Percentiles rank a stretch among this genome's conserved stretches.
phyloP scores from a whole-genome alignment of 2,113 vertebrate genomes.

The Notarius lentiginosus region DNA sequence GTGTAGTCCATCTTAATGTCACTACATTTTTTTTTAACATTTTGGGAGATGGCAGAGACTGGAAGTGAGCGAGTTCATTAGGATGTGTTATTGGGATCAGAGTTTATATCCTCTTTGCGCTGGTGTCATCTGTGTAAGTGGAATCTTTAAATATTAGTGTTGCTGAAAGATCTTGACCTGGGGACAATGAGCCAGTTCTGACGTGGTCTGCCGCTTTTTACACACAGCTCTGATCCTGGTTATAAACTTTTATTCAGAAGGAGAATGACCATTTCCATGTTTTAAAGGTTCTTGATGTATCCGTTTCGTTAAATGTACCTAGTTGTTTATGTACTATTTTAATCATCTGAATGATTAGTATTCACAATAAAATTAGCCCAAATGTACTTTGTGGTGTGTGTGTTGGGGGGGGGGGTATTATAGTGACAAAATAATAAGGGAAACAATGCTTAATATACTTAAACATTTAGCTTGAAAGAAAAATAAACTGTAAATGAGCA shows the following conservation, averaged over 20 bases:
- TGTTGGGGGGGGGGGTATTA: background rate
- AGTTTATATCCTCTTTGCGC: background rate
- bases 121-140: constrained; percentile 27
- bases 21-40: background rate
- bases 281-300: constrained; percentile 63
- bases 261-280: constrained; percentile 63
- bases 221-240: constrained; percentile 53
- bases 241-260: constrained; percentile 59
- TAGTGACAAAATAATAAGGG: background rate
- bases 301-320: constrained; percentile 65
- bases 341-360: constrained; percentile 73
- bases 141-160: constrained; percentile 6
- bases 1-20: background rate
- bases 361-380: constrained; percentile 79
- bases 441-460: background rate
- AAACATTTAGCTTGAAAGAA: background rate
- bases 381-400: constrained; percentile 63
- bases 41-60: background rate
- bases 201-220: constrained; percentile 44
- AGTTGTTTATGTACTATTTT: constrained; percentile 76
- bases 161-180: constrained; percentile 3
- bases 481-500: background rate
- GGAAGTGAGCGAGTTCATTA: background rate
- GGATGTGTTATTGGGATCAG: constrained; percentile 15
- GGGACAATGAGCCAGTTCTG: constrained; percentile 61